Conservation (phyloP, 2,113 vertebrate species). For the Microcebus jonahi region DNA sequence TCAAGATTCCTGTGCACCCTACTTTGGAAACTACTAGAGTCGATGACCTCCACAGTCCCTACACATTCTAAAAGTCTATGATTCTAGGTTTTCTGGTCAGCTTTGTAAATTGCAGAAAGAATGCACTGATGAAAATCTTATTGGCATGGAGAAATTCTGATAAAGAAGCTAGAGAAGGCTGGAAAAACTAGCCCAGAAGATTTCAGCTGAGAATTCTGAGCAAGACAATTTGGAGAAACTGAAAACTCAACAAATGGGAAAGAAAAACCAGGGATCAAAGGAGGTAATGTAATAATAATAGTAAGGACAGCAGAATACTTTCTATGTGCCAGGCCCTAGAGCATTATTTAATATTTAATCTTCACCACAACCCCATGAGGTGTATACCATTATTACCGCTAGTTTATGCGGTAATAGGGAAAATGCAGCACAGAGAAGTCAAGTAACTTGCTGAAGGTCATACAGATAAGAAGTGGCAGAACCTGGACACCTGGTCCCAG, state of each 20-base stretch:
- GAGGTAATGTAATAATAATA: background rate
- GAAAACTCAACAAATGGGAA: background rate
- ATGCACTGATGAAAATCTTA: background rate
- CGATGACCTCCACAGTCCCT: background rate
- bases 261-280: background rate
- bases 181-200: background rate
- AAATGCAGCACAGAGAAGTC: background rate
- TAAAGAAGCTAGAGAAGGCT: background rate
- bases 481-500: background rate
- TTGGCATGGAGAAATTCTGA: background rate
- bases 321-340: background rate
- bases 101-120: constrained; percentile 14
- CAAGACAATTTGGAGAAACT: background rate
- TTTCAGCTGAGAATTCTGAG: background rate
- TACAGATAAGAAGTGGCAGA: background rate
- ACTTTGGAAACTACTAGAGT: background rate
- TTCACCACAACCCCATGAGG: background rate
- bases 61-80: background rate
- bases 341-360: background rate
- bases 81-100: background rate
- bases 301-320: background rate
- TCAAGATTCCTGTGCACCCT: background rate
- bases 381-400: background rate
- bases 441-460: background rate
- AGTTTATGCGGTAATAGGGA: too few relatives aligned